These are phyloP conservation scores for Tyria jacobaeae DNA, from an alignment of 2,888 invertebrate species.

Conservation along the genomic window DNA sequence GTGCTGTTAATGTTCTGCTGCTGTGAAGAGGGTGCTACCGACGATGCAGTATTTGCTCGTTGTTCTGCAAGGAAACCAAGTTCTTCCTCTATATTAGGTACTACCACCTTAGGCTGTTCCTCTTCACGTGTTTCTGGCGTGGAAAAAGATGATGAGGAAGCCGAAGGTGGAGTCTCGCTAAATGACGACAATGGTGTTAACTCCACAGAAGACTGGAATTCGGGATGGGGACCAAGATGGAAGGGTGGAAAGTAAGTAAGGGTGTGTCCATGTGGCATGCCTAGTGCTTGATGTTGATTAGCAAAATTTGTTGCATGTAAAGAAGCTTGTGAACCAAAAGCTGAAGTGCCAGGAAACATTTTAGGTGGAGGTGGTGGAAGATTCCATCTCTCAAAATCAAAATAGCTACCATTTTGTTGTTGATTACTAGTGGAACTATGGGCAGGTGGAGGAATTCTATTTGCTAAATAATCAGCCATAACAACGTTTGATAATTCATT, in stretches of 20 bases:
- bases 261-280: slow-evolving; percentile 90
- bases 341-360: slow-evolving; percentile 88
- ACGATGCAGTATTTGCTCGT: slow-evolving; percentile 82
- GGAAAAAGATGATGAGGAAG: slow-evolving; percentile 86
- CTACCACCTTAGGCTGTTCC: slow-evolving; percentile 93
- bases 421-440: slow-evolving; percentile 88
- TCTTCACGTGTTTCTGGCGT: slow-evolving; percentile 88
- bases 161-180: slow-evolving; percentile 86
- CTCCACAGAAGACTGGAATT: slow-evolving; percentile 89
- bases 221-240: slow-evolving; percentile 90
- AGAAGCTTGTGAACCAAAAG: slow-evolving; percentile 86
- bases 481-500: slow-evolving; percentile 85
- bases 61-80: slow-evolving; percentile 92
- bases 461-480: slow-evolving; percentile 86
- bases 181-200: slow-evolving; percentile 87
- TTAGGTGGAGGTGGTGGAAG: slow-evolving; percentile 89
- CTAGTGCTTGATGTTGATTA: slow-evolving; percentile 89
- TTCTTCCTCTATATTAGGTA: slow-evolving; percentile 96
- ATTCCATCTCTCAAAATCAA: slow-evolving; percentile 94
- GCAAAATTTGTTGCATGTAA: slow-evolving; percentile 85
- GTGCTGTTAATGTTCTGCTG: slow-evolving; percentile 81
- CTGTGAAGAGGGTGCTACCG: slow-evolving; percentile 84
- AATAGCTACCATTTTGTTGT: slow-evolving; percentile 90
- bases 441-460: slow-evolving; percentile 90
- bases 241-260: slow-evolving; percentile 93